phyloP scores from a whole-genome alignment of 2,113 vertebrate species.

The Meles meles region DNA sequence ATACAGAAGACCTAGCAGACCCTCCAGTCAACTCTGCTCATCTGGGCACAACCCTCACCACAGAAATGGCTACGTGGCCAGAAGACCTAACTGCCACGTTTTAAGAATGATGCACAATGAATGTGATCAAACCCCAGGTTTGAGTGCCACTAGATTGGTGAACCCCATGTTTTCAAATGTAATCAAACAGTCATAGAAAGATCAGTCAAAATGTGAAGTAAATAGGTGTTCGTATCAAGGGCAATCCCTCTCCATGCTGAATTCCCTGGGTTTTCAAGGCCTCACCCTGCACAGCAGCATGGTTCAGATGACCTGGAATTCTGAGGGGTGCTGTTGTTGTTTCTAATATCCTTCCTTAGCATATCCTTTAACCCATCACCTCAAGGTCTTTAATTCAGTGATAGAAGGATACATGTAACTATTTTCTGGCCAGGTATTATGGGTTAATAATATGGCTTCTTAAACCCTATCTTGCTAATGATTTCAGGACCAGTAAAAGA shows the following conservation, averaged over 20 bases:
- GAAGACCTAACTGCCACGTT: rapidly evolving
- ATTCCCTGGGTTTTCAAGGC: not conserved
- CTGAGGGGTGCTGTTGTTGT: not conserved
- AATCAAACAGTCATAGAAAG: not conserved
- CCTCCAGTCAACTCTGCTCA: not conserved
- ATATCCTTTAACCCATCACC: not conserved
- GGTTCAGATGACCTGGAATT: not conserved
- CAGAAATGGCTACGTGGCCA: not conserved
- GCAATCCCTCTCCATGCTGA: not conserved
- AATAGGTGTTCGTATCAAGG: not conserved
- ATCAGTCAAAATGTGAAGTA: not conserved
- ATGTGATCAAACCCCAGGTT: not conserved
- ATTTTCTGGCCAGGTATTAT: not conserved
- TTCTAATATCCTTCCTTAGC: not conserved
- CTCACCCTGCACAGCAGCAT: rapidly evolving
- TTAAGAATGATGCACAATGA: not conserved
- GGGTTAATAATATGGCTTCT: not conserved
- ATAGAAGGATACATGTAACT: not conserved
- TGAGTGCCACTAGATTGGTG: not conserved
- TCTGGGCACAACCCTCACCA: rapidly evolving
- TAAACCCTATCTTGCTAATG: not conserved
- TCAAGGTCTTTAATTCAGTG: not conserved
- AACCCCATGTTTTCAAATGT: not conserved
- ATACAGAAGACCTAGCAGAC: not conserved
- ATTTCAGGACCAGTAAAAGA: not conserved